A percentile compares a stretch with the other conserved stretches of the same genome.
phyloP scores from a whole-genome alignment of 2,113 vertebrate species.

The Brevimyrus niger region DNA sequence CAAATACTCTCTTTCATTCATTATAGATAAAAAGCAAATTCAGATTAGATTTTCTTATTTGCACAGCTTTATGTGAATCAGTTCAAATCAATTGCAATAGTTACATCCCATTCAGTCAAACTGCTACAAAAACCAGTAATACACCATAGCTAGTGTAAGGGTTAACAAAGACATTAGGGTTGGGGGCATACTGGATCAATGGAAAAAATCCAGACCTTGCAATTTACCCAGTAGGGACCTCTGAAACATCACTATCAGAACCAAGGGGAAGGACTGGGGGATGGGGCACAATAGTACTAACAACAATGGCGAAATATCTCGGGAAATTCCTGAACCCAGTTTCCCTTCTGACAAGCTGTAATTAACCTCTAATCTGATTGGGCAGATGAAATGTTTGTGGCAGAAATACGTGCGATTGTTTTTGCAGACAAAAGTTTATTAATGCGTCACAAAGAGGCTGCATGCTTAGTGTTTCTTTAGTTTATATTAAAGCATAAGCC shows the following conservation, averaged over 20 bases:
- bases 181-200: background rate
- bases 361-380: conserved; percentile 22
- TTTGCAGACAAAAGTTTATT: background rate
- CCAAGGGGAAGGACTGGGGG: background rate
- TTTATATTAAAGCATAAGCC: background rate
- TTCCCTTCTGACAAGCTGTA: conserved; percentile 35
- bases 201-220: background rate
- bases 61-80: background rate
- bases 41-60: background rate
- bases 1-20: background rate
- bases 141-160: background rate
- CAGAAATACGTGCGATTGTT: background rate
- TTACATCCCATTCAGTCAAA: background rate
- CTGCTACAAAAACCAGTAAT: background rate
- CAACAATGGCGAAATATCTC: conserved; percentile 37
- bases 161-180: background rate
- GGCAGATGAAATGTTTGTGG: background rate
- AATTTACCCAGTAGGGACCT: background rate
- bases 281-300: background rate
- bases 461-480: background rate
- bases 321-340: conserved; percentile 18
- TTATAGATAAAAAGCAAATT: background rate
- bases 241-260: background rate
- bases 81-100: background rate
- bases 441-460: background rate